Conservation (phyloP, 2,797 vertebrate species). For the Pygocentrus nattereri region DNA sequence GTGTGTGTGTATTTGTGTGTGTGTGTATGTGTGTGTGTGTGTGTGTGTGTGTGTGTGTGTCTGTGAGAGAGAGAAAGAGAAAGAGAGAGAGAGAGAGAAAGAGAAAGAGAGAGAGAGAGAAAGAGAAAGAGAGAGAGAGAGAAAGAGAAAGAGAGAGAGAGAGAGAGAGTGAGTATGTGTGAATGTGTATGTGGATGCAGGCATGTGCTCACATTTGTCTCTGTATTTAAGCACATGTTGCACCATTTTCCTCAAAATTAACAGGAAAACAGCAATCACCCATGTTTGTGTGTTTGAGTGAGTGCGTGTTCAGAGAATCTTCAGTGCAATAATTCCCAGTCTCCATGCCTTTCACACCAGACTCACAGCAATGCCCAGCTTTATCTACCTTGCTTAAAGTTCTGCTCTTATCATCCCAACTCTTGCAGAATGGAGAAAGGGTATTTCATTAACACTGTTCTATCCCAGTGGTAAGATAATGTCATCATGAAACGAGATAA, state of each 20-base stretch:
- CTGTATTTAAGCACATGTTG: slow-evolving; percentile 42
- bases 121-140: not conserved
- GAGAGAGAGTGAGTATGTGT: not conserved
- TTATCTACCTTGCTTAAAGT: slow-evolving; percentile 13
- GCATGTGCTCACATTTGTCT: slow-evolving; percentile 20
- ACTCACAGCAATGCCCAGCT: not conserved
- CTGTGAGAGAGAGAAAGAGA: no score
- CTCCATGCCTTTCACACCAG: slow-evolving; percentile 21
- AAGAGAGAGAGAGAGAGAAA: slow-evolving; percentile 14
- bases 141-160: slow-evolving; percentile 15
- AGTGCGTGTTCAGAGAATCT: slow-evolving; percentile 36
- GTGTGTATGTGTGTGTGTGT: slow-evolving; percentile 15
- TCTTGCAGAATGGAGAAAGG: slow-evolving; percentile 17
- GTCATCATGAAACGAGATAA: slow-evolving; percentile 24
- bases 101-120: slow-evolving; percentile 7
- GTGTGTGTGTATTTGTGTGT: slow-evolving; percentile 46
- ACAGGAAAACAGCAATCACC: slow-evolving; percentile 35
- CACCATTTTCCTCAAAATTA: slow-evolving; percentile 47
- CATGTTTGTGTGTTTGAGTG: not conserved
- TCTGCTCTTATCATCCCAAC: not conserved
- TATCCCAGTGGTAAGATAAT: slow-evolving; percentile 18
- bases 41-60: no score
- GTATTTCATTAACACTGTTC: slow-evolving; percentile 20
- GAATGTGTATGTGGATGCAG: slow-evolving; percentile 48
- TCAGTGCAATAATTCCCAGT: slow-evolving; percentile 39